These are phyloP conservation scores for Pseudococcus viburni DNA, from an alignment of 2,888 invertebrate species.

Conservation along the genomic window DNA sequence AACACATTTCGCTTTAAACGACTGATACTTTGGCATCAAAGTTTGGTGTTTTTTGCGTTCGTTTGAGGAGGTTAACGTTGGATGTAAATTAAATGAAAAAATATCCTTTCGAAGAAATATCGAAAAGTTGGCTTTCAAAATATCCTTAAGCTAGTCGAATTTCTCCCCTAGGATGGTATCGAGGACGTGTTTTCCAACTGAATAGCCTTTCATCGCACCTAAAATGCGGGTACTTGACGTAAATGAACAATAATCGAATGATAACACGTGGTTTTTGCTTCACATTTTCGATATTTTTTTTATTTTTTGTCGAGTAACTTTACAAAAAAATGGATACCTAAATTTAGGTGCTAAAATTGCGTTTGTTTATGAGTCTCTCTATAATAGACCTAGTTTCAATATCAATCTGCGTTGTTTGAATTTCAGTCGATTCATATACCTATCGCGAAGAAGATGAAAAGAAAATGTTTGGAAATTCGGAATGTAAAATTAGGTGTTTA, in stretches of 20 bases:
- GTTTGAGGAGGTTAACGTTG: neutral
- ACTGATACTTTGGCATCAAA: neutral
- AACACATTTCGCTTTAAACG: neutral
- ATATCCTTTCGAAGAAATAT: neutral
- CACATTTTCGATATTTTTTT: neutral
- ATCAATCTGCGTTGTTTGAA: no score
- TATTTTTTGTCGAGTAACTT: no score
- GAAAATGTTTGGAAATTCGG: no score
- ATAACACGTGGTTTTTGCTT: neutral
- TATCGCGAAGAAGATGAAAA: no score
- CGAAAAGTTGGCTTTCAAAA: neutral
- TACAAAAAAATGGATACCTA: no score
- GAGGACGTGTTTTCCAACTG: neutral
- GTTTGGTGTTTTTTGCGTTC: neutral
- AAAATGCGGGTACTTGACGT: neutral
- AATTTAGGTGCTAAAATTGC: no score
- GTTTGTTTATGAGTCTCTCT: neutral
- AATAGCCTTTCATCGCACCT: neutral
- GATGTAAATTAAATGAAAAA: constrained; percentile 34
- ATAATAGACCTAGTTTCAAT: no score
- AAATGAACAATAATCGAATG: neutral
- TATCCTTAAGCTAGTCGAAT: neutral
- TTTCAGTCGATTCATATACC: no score
- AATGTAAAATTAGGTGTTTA: no score
- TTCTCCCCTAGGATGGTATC: neutral